These are phyloP conservation scores for Lepas anatifera DNA, from an alignment of 2,888 invertebrate species.

Conservation along the genomic window DNA sequence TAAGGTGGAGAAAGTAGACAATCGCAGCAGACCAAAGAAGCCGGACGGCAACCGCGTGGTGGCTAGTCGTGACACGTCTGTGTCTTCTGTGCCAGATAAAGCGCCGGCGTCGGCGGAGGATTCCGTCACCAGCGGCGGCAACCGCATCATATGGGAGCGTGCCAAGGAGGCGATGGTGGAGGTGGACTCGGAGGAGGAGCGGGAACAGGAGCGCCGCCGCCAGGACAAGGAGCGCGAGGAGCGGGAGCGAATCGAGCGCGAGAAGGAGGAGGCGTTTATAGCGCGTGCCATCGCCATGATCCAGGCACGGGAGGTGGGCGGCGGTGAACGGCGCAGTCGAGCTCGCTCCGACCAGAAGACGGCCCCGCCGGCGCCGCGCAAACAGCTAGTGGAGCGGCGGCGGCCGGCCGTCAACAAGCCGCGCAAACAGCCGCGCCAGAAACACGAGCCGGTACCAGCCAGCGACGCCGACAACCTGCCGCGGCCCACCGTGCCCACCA, in stretches of 20 bases:
- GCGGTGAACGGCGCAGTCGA: neutral
- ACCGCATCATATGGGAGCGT: neutral
- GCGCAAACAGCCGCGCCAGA: neutral
- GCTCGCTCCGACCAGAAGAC: neutral
- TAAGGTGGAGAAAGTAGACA: neutral
- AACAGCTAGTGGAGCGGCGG: neutral
- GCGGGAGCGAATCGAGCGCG: neutral
- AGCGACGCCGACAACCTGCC: neutral
- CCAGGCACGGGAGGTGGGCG: conserved; percentile 5
- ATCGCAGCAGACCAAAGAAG: neutral
- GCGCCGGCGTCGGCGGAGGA: too few species aligned
- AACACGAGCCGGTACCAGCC: neutral
- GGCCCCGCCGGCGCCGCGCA: neutral
- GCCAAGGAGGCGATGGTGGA: conserved; percentile 12
- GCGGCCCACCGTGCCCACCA: conserved; percentile 9
- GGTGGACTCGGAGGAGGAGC: conserved; percentile 12
- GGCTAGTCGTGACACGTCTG: too few species aligned
- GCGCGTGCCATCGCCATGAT: conserved; percentile 10
- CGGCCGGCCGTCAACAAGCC: too few species aligned
- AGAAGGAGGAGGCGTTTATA: conserved; percentile 11
- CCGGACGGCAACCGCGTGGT: neutral
- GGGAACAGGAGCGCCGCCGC: neutral
- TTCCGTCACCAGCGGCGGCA: neutral
- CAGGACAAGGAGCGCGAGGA: neutral
- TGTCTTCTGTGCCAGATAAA: too few species aligned